Evolutionary conservation across 1,140 invertebrate genomes (phyloP), one percentile per base, ranked within the genome.

Genomic region (Pteromalus puparum): DNA sequence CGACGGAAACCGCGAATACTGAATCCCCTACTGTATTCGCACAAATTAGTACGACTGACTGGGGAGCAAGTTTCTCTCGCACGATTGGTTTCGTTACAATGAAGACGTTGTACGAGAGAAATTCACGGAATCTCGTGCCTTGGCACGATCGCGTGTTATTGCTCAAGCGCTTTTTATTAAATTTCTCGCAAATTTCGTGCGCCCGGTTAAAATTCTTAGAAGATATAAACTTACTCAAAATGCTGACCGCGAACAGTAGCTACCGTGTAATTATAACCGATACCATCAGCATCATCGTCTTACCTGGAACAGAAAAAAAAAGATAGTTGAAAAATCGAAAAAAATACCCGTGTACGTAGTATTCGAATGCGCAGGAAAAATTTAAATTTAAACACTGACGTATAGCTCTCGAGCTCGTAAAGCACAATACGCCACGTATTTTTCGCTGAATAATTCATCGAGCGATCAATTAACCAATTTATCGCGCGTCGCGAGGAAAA

Each of bases 371-470:
- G 53, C 15, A 61, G 18, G 18, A 61, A 61, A 61, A 48, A 61
- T 21, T 61, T n/a, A 7, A 61, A 61, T 61, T 21, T 61, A 61
- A 61, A 61, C 53, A 7, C 21, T 61, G 53, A 61, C 53, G 53
- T 18, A n/a, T n/a, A 61, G 53, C 53, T 61, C 53, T n/a, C 53
- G 53, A 61, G 53, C 53, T 61, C 21, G 53, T 61, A 61, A 61
- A 61, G 21, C 53, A 61, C 21, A 61, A 61, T 21, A 61, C 3
- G 3, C 15, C 53, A 18, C 5, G 53, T 61, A 61, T 61, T 61
- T 48, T 61, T 61, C 53, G 53, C 53, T 61, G 53, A 61, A 61
- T 61, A 61, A 61, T 61, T 61, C 53, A 61, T 61, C 21, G 53
- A 61, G 53, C 21, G 53, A 61, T 61, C 53, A 61, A 61, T 61